These are phyloP conservation scores for Desoria tigrina DNA, from an alignment of 2,888 invertebrate species.

Conservation along the genomic window DNA sequence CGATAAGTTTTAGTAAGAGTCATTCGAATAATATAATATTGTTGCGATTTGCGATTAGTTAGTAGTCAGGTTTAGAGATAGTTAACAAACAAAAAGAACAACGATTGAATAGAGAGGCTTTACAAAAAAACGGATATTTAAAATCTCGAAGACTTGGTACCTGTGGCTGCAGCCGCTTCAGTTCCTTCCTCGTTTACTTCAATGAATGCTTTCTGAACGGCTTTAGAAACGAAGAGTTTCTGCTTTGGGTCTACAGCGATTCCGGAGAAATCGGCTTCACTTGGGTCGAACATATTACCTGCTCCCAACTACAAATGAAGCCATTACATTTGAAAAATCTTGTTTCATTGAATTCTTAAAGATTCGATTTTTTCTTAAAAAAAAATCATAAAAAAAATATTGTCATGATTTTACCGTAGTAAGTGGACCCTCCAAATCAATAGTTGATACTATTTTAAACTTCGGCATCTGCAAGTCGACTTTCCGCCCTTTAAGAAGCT, in stretches of 20 bases:
- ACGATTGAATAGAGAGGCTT: too few species aligned
- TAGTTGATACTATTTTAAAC: constrained; percentile 75
- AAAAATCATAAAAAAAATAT: too few species aligned
- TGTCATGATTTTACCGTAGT: constrained; percentile 62
- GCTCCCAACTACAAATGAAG: constrained; percentile 67
- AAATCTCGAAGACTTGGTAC: constrained; percentile 60
- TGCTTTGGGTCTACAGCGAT: constrained; percentile 60
- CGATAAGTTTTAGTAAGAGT: too few species aligned
- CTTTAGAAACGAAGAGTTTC: constrained; percentile 67
- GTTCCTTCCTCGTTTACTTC: constrained; percentile 86
- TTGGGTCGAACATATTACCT: constrained; percentile 64
- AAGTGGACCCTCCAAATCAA: constrained; percentile 66
- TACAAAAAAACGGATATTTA: too few species aligned
- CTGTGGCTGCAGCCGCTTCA: constrained; percentile 81
- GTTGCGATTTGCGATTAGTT: too few species aligned
- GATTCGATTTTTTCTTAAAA: too few species aligned
- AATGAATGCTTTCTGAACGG: constrained; percentile 80
- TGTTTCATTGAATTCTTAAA: background rate
- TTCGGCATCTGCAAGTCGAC: constrained; percentile 73
- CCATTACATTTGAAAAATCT: constrained; percentile 1
- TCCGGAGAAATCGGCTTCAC: constrained; percentile 66
- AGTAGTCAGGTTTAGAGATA: too few species aligned
- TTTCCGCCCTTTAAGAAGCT: constrained; percentile 59
- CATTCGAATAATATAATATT: too few species aligned
- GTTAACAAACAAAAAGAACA: too few species aligned